Evolutionary conservation across 1,140 invertebrate genomes (phyloP).

Genomic region (Papilio machaon): DNA sequence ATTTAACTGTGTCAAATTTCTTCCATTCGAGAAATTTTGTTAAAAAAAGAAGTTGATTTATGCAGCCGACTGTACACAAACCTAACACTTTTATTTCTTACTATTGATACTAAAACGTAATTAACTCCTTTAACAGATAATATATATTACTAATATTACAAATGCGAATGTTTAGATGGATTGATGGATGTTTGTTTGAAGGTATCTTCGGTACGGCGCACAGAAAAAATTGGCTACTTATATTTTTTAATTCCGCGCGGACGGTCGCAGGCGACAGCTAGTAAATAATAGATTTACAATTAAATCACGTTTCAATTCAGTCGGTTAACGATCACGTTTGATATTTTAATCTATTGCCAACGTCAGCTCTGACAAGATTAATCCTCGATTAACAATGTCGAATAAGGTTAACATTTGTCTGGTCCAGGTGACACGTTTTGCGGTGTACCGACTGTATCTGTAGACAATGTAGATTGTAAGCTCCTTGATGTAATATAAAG

Average conservation of each 20-base stretch:
- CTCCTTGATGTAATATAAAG: background rate
- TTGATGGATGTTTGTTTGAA: no score
- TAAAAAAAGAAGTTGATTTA: no score
- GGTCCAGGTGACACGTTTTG: slow-evolving; percentile 1
- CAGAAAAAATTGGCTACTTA: no score
- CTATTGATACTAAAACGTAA: background rate
- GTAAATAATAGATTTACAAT: background rate
- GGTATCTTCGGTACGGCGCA: no score
- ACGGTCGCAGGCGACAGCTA: no score
- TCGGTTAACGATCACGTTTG: background rate
- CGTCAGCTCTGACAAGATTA: slow-evolving; percentile 2
- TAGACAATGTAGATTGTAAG: background rate
- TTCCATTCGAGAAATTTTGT: no score
- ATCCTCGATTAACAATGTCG: background rate
- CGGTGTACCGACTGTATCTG: background rate
- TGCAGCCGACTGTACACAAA: no score
- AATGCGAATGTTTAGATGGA: no score
- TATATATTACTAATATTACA: no score
- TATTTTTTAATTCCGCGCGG: no score
- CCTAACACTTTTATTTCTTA: no score
- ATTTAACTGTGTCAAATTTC: no score
- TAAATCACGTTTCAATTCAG: background rate
- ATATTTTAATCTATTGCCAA: slow-evolving; percentile 9
- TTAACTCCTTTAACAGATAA: background rate
- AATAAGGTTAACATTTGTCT: slow-evolving; percentile 14